These are phyloP conservation scores for Parochlus steinenii DNA, from an alignment of 2,888 invertebrate species.

Conservation along the genomic window DNA sequence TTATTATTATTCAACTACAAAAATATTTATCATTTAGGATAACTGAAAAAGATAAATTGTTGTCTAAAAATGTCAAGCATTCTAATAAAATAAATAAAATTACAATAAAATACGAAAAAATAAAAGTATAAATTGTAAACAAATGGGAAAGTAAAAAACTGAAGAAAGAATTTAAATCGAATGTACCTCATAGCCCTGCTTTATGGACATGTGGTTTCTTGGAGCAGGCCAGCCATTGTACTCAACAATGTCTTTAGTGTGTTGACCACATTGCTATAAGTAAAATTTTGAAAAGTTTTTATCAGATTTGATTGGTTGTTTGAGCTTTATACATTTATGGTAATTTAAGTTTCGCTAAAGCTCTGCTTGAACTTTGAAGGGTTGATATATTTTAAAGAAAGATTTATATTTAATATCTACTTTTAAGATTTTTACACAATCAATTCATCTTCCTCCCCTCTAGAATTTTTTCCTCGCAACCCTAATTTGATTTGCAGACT, in stretches of 20 bases:
- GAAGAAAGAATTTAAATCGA: neutral
- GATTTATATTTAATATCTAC: too few species aligned
- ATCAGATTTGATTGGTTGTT: too few species aligned
- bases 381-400: too few species aligned
- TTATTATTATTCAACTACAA: slow-evolving; percentile 12
- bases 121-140: neutral
- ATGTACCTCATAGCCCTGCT: slow-evolving; percentile 30
- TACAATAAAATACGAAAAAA: neutral
- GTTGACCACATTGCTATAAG: slow-evolving; percentile 24
- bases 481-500: too few species aligned
- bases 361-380: too few species aligned
- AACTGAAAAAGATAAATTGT: neutral
- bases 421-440: too few species aligned
- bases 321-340: too few species aligned
- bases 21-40: slow-evolving; percentile 1
- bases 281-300: too few species aligned
- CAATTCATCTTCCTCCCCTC: too few species aligned
- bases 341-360: too few species aligned
- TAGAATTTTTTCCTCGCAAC: too few species aligned
- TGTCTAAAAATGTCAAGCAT: neutral
- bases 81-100: neutral
- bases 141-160: neutral
- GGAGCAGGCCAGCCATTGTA: slow-evolving; percentile 29
- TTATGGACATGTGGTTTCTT: slow-evolving; percentile 30
- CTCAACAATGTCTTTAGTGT: slow-evolving; percentile 26